Conservation (phyloP, 2,797 vertebrate genomes). For the Prionace glauca region DNA sequence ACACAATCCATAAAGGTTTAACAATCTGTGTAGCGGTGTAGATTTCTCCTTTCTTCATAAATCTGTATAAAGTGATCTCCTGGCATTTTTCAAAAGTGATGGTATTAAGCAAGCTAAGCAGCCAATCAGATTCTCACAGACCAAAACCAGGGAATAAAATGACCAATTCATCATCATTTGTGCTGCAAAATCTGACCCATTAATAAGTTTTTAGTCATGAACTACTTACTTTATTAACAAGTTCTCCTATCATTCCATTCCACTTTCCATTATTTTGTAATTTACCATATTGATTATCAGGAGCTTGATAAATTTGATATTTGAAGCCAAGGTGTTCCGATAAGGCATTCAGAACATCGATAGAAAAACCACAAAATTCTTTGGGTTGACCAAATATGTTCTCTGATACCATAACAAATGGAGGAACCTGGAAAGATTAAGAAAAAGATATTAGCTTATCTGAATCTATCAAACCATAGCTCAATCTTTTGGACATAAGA, state of each 20-base stretch:
- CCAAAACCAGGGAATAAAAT: no score
- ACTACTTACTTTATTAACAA: constrained; percentile 37
- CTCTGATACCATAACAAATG: constrained; percentile 39
- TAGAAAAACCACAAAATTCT: constrained; percentile 36
- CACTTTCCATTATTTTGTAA: constrained; percentile 35
- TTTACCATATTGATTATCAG: constrained; percentile 35
- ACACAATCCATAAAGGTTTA: no score
- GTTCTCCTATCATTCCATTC: constrained; percentile 40
- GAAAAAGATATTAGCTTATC: background rate
- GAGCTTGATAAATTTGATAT: constrained; percentile 35
- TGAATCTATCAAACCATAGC: background rate
- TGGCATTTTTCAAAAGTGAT: no score
- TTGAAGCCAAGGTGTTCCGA: constrained; percentile 38
- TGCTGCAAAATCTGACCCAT: background rate
- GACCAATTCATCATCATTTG: background rate
- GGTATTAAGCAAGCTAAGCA: no score
- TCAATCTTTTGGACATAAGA: background rate
- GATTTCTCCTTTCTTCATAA: no score
- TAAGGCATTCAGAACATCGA: constrained; percentile 37
- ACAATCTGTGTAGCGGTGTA: no score
- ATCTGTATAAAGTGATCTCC: no score
- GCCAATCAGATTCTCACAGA: no score
- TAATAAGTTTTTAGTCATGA: background rate
- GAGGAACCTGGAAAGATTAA: constrained; percentile 33
- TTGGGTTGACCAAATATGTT: constrained; percentile 39